Conservation (phyloP, 2,888 invertebrate genomes). For the Cyaniris semiargus region DNA sequence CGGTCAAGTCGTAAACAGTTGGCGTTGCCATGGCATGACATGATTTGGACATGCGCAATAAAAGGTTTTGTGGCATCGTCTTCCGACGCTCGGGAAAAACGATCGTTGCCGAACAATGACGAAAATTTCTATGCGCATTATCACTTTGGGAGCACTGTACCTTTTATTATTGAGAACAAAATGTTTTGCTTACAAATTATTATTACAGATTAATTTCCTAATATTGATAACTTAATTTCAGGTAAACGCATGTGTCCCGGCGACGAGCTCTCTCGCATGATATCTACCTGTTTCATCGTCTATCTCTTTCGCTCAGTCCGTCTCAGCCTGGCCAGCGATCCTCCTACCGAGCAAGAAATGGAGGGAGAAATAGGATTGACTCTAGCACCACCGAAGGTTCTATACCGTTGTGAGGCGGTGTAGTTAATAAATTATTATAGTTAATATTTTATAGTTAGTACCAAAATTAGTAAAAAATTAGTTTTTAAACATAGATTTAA, state of each 20-base stretch:
- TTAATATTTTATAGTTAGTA: background rate
- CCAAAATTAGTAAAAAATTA: background rate
- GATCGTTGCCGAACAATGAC: too few species aligned
- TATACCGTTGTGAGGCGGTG: constrained; percentile 58
- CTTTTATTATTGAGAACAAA: too few species aligned
- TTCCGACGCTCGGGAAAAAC: too few species aligned
- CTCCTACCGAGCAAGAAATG: constrained; percentile 73
- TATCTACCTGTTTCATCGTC: constrained; percentile 83
- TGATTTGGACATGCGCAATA: too few species aligned
- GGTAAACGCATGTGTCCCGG: constrained; percentile 93
- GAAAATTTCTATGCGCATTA: too few species aligned
- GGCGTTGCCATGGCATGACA: too few species aligned
- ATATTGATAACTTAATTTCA: too few species aligned
- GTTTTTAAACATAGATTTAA: background rate
- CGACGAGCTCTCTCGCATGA: constrained; percentile 89
- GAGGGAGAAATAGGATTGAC: constrained; percentile 88
- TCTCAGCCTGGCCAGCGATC: constrained; percentile 77
- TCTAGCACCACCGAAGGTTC: constrained; percentile 82
- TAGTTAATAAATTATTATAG: constrained; percentile 35
- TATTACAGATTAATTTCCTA: too few species aligned
- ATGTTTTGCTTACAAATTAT: too few species aligned
- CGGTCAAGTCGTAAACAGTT: too few species aligned
- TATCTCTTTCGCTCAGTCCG: constrained; percentile 84
- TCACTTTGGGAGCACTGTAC: too few species aligned
- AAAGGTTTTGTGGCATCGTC: too few species aligned